Conservation (phyloP, 1,140 invertebrate genomes). For the Neodiprion virginianus region DNA sequence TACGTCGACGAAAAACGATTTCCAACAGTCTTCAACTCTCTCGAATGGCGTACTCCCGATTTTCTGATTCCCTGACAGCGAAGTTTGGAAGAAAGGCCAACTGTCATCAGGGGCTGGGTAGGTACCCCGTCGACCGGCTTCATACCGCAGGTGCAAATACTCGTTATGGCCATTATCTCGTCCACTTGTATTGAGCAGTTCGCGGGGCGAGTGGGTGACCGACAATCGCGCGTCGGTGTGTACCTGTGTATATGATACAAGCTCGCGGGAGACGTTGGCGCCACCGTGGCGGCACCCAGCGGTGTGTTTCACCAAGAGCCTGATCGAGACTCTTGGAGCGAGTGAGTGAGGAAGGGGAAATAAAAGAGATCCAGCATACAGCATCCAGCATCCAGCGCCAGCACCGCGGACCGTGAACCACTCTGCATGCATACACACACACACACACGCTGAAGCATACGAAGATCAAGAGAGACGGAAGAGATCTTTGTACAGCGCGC, state of each 20-base stretch:
- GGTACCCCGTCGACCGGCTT: constrained; percentile 25
- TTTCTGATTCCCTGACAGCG: constrained; percentile 25
- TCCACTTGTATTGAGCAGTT: constrained; percentile 30
- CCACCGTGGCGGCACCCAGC: constrained; percentile 52
- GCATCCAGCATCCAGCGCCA: not conserved
- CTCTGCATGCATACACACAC: constrained; percentile 19
- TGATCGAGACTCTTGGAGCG: constrained; percentile 25
- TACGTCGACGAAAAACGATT: too few species aligned
- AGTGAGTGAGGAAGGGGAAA: constrained; percentile 31
- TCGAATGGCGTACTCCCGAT: too few species aligned
- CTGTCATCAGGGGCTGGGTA: constrained; percentile 13
- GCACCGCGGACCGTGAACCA: not conserved
- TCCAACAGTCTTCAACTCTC: too few species aligned
- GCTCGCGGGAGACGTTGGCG: constrained; percentile 48
- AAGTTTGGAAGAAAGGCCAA: too few species aligned
- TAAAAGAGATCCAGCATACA: constrained; percentile 20
- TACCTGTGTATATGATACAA: constrained; percentile 29
- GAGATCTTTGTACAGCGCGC: too few species aligned
- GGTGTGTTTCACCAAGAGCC: constrained; percentile 25
- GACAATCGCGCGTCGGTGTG: not conserved
- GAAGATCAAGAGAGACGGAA: too few species aligned
- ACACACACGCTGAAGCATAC: constrained; percentile 17
- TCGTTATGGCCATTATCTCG: constrained; percentile 43
- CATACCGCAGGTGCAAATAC: constrained; percentile 51
- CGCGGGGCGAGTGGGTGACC: not conserved